phyloP scores from a whole-genome alignment of 1,140 invertebrate species.

The Diprion similis region DNA sequence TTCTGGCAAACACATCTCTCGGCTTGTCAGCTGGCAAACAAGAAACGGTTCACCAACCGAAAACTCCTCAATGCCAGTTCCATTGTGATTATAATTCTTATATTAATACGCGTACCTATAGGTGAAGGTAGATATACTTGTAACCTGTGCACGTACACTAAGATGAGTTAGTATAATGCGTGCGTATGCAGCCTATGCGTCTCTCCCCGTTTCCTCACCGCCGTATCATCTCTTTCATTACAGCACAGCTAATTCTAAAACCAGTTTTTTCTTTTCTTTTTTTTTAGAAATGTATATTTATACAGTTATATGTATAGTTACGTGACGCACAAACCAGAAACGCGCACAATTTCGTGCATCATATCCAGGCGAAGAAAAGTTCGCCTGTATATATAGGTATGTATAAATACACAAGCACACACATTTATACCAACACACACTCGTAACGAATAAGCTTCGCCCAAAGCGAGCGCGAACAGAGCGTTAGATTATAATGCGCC shows the following conservation, averaged over 20 bases:
- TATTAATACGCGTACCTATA: slow-evolving; percentile 21
- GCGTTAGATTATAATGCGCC: too few relatives aligned
- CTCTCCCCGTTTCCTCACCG: slow-evolving; percentile 15
- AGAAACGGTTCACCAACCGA: slow-evolving; percentile 9
- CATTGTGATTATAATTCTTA: slow-evolving; percentile 34
- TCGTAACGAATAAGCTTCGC: too few relatives aligned
- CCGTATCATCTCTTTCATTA: slow-evolving; percentile 9
- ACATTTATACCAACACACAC: too few relatives aligned
- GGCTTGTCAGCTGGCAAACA: not conserved
- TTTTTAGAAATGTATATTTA: too few relatives aligned
- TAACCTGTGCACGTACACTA: not conserved
- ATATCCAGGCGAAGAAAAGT: too few relatives aligned
- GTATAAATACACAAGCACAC: too few relatives aligned
- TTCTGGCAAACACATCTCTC: slow-evolving; percentile 11
- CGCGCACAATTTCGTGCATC: too few relatives aligned
- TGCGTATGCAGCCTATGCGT: not conserved
- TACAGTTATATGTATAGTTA: too few relatives aligned
- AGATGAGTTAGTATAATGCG: not conserved
- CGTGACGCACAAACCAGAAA: too few relatives aligned
- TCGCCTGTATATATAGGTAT: too few relatives aligned
- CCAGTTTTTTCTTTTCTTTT: not conserved
- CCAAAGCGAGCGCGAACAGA: too few relatives aligned
- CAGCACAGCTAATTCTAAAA: slow-evolving; percentile 28
- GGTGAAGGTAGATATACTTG: not conserved
- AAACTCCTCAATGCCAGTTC: slow-evolving; percentile 22